Conservation (phyloP, 2,888 invertebrate species). For the Sarcophaga variegata region DNA sequence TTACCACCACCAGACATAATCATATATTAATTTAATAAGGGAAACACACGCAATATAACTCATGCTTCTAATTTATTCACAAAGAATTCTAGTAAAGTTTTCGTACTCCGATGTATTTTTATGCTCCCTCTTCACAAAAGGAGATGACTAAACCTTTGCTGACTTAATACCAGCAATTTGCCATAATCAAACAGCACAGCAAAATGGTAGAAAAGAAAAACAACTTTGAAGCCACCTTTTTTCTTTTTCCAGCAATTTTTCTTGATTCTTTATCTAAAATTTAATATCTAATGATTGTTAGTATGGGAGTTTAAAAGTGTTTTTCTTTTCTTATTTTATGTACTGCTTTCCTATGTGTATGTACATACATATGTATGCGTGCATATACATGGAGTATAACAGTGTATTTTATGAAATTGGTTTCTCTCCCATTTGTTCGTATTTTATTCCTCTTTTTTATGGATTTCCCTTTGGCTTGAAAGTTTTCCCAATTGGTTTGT, state of each 20-base stretch:
- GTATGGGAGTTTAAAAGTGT: background rate
- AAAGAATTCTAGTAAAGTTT: conserved; percentile 1
- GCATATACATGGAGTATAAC: background rate
- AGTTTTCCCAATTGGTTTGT: conserved; percentile 48
- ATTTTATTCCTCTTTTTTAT: background rate
- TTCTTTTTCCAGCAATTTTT: conserved; percentile 18
- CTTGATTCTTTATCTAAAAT: conserved; percentile 36
- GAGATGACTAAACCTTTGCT: background rate
- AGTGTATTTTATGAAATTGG: conserved; percentile 25
- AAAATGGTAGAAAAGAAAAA: background rate
- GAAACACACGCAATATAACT: background rate
- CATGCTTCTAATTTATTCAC: background rate
- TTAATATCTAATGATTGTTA: conserved; percentile 36
- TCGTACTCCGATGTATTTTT: background rate
- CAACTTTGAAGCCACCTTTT: background rate
- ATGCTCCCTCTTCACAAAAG: background rate
- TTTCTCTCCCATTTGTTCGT: background rate
- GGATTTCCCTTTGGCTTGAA: conserved; percentile 43
- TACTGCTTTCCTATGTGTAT: background rate
- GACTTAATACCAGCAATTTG: conserved; percentile 27
- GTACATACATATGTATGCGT: background rate
- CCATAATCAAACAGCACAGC: conserved; percentile 23
- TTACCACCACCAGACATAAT: conserved; percentile 13
- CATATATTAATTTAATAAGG: conserved; percentile 27
- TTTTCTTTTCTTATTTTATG: background rate